These are phyloP conservation scores for Drosophila santomea DNA, from an alignment of 1,140 invertebrate genomes.

Conservation along the genomic window DNA sequence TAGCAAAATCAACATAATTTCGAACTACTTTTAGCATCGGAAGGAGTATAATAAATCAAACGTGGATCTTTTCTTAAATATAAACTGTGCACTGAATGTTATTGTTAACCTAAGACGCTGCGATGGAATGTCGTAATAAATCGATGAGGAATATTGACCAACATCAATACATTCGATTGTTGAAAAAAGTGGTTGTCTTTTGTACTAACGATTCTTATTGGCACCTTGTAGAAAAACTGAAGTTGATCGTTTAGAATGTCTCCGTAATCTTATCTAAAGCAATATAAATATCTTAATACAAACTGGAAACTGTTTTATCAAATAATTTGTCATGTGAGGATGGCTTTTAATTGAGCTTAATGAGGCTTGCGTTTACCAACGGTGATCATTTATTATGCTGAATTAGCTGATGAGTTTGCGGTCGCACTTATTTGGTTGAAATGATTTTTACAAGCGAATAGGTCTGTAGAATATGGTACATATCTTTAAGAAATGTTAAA, in stretches of 20 bases:
- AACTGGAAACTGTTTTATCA: constrained; percentile 7
- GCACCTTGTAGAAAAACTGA: background rate
- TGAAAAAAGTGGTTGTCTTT: background rate
- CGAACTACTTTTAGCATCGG: constrained; percentile 22
- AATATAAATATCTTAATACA: background rate
- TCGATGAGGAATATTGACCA: constrained; percentile 53
- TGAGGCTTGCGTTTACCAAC: background rate
- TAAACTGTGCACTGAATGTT: constrained; percentile 44
- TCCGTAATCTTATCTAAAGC: background rate
- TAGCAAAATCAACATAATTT: constrained; percentile 10
- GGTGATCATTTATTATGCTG: background rate
- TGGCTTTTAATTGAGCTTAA: background rate
- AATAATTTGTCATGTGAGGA: background rate
- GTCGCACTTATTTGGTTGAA: background rate
- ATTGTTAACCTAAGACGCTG: constrained; percentile 43
- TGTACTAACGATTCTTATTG: background rate
- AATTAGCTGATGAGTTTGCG: background rate
- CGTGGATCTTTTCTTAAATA: constrained; percentile 56
- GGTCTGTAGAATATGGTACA: too few relatives aligned
- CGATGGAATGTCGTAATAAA: constrained; percentile 68
- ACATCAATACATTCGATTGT: constrained; percentile 6
- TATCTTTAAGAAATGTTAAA: too few relatives aligned
- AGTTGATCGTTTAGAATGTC: background rate
- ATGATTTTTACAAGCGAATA: too few relatives aligned
- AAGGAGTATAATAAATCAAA: constrained; percentile 49